These are phyloP conservation scores for Euura saliciscinereae DNA, from an alignment of 1,140 invertebrate genomes.

Conservation along the genomic window DNA sequence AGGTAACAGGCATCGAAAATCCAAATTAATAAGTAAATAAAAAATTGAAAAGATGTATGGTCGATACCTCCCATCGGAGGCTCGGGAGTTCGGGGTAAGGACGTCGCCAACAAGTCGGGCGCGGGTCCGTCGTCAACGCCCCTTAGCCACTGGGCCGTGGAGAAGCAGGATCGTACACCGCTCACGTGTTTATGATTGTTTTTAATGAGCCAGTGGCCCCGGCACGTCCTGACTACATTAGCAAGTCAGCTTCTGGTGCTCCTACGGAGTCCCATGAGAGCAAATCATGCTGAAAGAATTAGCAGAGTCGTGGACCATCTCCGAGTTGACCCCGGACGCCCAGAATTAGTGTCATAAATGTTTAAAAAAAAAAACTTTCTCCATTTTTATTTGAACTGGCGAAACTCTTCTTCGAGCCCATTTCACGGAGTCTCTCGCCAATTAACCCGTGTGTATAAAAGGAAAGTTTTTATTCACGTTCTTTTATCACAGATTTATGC, in stretches of 20 bases:
- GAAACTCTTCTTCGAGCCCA: background rate
- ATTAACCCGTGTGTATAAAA: slow-evolving; percentile 1
- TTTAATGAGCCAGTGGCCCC: background rate
- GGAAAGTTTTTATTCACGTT: background rate
- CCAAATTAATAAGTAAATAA: background rate
- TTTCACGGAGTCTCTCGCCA: background rate
- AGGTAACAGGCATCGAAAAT: background rate
- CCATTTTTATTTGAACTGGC: slow-evolving; percentile 5
- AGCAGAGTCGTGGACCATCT: background rate
- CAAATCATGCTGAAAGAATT: background rate
- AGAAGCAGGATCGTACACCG: background rate
- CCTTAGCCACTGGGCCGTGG: background rate
- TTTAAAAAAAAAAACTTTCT: background rate
- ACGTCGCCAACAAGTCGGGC: background rate
- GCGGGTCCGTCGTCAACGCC: slow-evolving; percentile 1
- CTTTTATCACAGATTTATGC: background rate
- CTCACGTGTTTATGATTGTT: slow-evolving; percentile 7
- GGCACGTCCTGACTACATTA: slow-evolving; percentile 6
- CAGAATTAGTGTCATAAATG: slow-evolving; percentile 1
- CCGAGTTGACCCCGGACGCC: background rate
- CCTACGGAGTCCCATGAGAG: background rate
- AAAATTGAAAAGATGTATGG: background rate
- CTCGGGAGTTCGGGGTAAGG: background rate
- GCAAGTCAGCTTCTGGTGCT: background rate
- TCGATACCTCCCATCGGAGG: background rate